Conservation (phyloP, 2,888 invertebrate genomes). For the Nephrotoma appendiculata region DNA sequence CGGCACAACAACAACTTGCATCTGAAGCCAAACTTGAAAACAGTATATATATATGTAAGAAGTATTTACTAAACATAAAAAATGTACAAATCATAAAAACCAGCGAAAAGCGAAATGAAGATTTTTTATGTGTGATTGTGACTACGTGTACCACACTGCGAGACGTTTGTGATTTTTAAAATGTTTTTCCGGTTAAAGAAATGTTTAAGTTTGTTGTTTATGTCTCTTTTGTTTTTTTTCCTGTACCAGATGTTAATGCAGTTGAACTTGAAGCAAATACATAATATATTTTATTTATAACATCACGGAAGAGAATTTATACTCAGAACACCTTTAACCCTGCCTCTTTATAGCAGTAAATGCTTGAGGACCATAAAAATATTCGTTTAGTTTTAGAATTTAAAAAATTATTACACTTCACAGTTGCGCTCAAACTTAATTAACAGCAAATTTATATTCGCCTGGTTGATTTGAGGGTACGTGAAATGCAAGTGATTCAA, state of each 20-base stretch:
- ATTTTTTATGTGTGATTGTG: neutral
- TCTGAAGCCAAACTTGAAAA: neutral
- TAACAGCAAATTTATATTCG: too few species aligned
- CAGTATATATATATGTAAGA: neutral
- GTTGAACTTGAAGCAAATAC: neutral
- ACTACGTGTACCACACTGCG: neutral
- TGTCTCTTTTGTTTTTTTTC: neutral
- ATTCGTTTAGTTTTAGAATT: too few species aligned
- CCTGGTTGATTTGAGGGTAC: too few species aligned
- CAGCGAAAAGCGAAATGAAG: neutral
- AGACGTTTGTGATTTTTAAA: neutral
- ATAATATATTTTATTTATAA: too few species aligned
- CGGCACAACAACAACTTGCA: neutral
- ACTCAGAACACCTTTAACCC: too few species aligned
- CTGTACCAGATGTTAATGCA: neutral
- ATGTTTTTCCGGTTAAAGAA: neutral
- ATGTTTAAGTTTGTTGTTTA: neutral
- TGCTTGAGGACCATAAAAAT: too few species aligned
- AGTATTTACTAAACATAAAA: neutral
- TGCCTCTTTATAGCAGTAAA: too few species aligned
- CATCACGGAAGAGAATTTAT: too few species aligned
- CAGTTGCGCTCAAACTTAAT: too few species aligned
- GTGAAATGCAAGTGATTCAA: too few species aligned
- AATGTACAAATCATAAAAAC: neutral
- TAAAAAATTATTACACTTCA: too few species aligned